Evolutionary conservation across 2,888 invertebrate genomes (phyloP), one percentile per base, ranked within the genome.

Genomic region (Malthinus flaveolus): DNA sequence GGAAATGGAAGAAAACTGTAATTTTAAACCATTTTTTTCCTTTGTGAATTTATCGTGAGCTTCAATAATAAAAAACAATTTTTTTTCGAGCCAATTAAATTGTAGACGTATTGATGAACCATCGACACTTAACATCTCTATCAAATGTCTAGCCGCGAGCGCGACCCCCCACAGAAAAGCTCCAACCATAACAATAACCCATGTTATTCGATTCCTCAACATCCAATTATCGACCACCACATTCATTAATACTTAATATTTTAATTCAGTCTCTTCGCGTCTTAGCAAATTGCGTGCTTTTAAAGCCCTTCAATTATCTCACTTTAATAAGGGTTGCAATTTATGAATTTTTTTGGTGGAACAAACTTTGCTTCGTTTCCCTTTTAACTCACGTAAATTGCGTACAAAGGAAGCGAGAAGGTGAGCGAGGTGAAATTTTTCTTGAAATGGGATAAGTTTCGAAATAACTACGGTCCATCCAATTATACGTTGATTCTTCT

Each of bases 181-280:
- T 56, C 54, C 52, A 59, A 45, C 55, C 33, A 3, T 44, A 34
- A 51, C 56, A 52, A 49, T 44, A 46, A 47, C 52, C 56, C 60
- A 23, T 61, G 61, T 66, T 66, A 64, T 66, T 64, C 63, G 64
- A 64, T 63, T 64, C 59, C 63, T 55, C 52, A n/a, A 64, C 59
- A 64, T 49, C 61, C 63, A 62, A 66, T 63, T 64, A 65, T 63
- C 56, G 49, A 53, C 61, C 57, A 49, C 56, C 59, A 61, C 61
- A 61, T 61, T 51, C 59, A 63, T 61, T 61, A 63, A 61, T 57
- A 23, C 36, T 34, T 45, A 13, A 60, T 49, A 51, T 56, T 59
- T 61, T 58, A 49, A 49, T 47, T 33, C 44, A 32, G 44, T 46
- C 56, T 49, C 56, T n/a, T n/a, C n/a, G n/a, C 55, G 45, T 49